Base-by-base conservation (phyloP, 2,113 vertebrate species). In the Megalops atlanticus region DNA sequence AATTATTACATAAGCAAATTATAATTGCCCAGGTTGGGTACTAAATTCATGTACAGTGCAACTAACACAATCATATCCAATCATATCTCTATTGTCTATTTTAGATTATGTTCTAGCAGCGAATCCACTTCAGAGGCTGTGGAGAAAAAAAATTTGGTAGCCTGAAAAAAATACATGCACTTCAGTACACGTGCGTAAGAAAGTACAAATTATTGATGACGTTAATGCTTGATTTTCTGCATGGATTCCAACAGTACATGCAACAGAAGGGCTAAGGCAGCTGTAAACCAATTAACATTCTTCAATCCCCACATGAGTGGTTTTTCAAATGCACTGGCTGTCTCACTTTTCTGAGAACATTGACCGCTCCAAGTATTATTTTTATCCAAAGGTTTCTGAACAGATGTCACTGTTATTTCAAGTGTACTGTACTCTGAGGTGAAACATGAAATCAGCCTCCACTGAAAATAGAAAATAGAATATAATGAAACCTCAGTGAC, bases 91-190 rank as follows among this genome's bases (percentile, higher is more conserved):
- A n/a, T 64, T 24, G n/a, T 64, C 58, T 27, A 87, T 41, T 77
- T 80, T 71, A 80, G 21, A 80, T 78, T 77, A 85, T 80, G 71
- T 88, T 78, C 80, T 88, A 87, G 88, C 81, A 78, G 88, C 87
- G 80, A 91, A 87, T 83, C 4, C 39, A 49, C 24, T 82, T 86
- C 80, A 39, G 52, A 1, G 74, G 78, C 88, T 91, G 88, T 93
- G 92, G 93, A 92, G 91, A 93, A 92, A 91, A 18, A 82, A 47
- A 7, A 76, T 45, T n/a, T 18, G 6, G 33, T 27, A 39, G 72
- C n/a, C 69, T 72, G 69, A 11, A 41, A 74, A 8, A 39, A 72
- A 15, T 64, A 24, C 31, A 11, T 64, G 52, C n/a, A 58, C 52
- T 58, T 24, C 52, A n/a, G 21, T 27, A 24, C 18, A 58, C 18